Base-by-base conservation (phyloP, 1,140 invertebrate species). In the Drosophila subpulchrella region DNA sequence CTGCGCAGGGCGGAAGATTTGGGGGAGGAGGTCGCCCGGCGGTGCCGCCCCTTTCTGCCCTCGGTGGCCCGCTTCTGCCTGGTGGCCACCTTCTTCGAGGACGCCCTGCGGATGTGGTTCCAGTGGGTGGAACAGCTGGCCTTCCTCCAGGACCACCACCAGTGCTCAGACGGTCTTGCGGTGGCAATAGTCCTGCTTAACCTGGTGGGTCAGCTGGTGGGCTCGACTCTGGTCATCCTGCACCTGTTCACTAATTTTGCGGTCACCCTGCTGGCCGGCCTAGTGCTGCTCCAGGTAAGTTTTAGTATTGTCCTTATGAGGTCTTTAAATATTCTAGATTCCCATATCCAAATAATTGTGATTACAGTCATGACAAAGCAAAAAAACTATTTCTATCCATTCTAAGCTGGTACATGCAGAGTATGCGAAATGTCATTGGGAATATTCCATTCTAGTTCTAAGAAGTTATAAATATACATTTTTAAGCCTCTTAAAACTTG, bases 1-100 rank as follows among this genome's bases (percentile, higher is more conserved):
- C 17, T 78, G 4, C 24, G 32, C 0, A n/a, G 5, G 13, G 63
- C 44, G 11, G 47, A 65, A 30, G 62, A 77, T n/a, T 17, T 62
- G 7, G 44, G 20, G 1, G 66, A 57, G n/a, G 42, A 39, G 61
- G 34, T 80, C 36, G 41, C 36, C 30, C 46, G 59, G 2, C 75
- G 50, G 8, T 38, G 65, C 36, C 72, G 57, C 2, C 56, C 17
- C 3, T 5, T 61, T 11, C 20, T 71, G 47, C 75, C 70, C 15
- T 30, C 38, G 20, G 67, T 75, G 55, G 75, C 78, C 10, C 44
- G 70, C 2, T 36, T 78, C 38, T 74, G 71, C 6, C 66, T 71
- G 24, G 75, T 63, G 38, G 76, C 76, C 42, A 81, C 71, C 12
- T 75, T 65, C 59, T 55, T 81, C 8, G 76, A 75, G 34, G 76